phyloP scores from a whole-genome alignment of 2,888 invertebrate genomes.

The Nowickia ferox region DNA sequence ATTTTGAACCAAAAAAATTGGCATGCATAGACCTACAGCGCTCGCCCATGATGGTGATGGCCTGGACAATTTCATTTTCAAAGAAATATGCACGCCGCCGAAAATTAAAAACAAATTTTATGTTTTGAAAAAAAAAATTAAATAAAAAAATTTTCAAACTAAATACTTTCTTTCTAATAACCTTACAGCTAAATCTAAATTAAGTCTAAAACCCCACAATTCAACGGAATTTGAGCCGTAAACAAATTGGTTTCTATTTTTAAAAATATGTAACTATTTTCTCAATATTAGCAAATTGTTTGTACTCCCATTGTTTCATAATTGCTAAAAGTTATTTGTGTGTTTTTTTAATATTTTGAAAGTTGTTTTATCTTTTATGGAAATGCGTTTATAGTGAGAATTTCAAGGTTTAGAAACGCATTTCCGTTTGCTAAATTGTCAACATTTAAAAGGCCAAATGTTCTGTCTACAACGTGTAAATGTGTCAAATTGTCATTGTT shows the following conservation, averaged over 20 bases:
- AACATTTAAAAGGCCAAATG: not conserved
- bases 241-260: slow-evolving; percentile 24
- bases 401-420: slow-evolving; percentile 56
- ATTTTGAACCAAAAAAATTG: too few species aligned
- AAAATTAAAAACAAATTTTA: too few species aligned
- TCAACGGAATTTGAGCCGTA: not conserved
- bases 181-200: not conserved
- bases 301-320: not conserved
- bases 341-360: slow-evolving; percentile 52
- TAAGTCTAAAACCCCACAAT: not conserved
- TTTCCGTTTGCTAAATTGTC: slow-evolving; percentile 49
- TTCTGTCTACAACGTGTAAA: not conserved
- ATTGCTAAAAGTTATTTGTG: not conserved
- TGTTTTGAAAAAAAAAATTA: too few species aligned
- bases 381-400: slow-evolving; percentile 51
- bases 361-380: slow-evolving; percentile 55
- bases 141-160: not conserved
- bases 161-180: not conserved
- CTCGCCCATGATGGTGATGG: too few species aligned
- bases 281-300: not conserved
- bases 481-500: slow-evolving; percentile 21
- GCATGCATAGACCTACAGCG: too few species aligned
- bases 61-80: too few species aligned
- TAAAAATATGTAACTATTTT: slow-evolving; percentile 23
- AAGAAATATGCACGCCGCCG: too few species aligned